Evolutionary conservation across 2,113 vertebrate genomes (phyloP).

Genomic region (Hippopotamus amphibius): DNA sequence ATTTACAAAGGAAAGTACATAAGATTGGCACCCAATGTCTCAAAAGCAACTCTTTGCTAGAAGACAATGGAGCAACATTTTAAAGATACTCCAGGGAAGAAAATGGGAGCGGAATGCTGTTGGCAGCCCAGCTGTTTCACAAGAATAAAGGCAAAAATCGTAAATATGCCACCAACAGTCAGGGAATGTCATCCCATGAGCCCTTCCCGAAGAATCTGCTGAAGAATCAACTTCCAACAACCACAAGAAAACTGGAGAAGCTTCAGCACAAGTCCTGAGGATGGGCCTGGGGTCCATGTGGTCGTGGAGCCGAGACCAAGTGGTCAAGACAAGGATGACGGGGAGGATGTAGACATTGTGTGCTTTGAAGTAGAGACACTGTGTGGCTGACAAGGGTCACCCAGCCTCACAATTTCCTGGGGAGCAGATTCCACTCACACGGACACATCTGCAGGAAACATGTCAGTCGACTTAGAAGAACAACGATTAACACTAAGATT

Average conservation of each 20-base stretch:
- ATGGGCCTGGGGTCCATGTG: background rate
- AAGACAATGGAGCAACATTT: background rate
- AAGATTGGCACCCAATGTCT: background rate
- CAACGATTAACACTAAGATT: background rate
- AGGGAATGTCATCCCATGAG: background rate
- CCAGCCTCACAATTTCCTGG: background rate
- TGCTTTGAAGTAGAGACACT: too few relatives aligned
- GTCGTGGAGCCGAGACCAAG: background rate
- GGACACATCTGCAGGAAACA: background rate
- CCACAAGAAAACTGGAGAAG: background rate
- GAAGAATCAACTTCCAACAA: background rate
- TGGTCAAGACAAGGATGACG: too few relatives aligned
- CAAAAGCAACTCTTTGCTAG: background rate
- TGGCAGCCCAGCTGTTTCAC: background rate
- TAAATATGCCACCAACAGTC: background rate
- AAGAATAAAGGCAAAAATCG: background rate
- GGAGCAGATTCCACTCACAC: too few relatives aligned
- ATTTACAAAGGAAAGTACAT: slow-evolving; percentile 37
- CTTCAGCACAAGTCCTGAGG: background rate
- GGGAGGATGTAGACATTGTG: too few relatives aligned
- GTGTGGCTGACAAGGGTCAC: too few relatives aligned
- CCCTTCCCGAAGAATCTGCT: background rate
- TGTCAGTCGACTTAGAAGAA: background rate
- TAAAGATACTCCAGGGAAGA: background rate
- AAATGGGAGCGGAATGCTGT: background rate